Evolutionary conservation across 1,140 invertebrate species (phyloP), one percentile per base, ranked within the genome.

Genomic region (Lutraria rhynchaena): DNA sequence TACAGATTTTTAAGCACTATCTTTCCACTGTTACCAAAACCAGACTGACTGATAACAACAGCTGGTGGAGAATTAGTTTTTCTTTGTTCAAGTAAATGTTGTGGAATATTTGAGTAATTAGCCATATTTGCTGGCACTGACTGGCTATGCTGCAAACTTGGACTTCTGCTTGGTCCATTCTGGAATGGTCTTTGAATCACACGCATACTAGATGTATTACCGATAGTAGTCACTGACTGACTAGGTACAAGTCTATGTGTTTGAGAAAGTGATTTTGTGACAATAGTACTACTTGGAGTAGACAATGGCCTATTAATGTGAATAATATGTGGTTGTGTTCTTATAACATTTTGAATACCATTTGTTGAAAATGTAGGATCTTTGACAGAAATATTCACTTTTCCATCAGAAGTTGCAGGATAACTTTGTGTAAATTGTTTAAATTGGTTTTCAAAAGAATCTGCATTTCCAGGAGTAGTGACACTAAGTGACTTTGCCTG

Each of bases 121-220:
- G 60, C 46, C 63, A 80, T 31, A 44, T 80, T 55, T n/a, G 46
- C 65, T 41, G 76, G 76, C 35, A 80, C 76, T 33, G 76, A 80
- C 19, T 69, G 63, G 58, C 76, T 80, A 44, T 80, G 76, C n/a
- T 57, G 17, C 41, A 80, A 61, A 55, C 31, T 31, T 46, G 60
- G 76, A 69, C 53, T 60, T 3, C 37, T 33, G 17, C 73, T 44
- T 9, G 27, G 49, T 37, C 37, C 51, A 37, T 65, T 70, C 29
- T 70, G 76, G 65, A 80, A 80, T 80, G 76, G 76, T 67, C 76
- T 41, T 51, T 80, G 76, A 27, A 80, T 80, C 76, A 80, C 76
- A 57, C 76, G 76, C 2, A 80, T 69, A 55, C 61, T 80, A 60
- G 63, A 65, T 41, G 37, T 7, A 60, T 53, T 80, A 31, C 57